Conservation (phyloP, 2,888 invertebrate species). For the Volucella inflata region DNA sequence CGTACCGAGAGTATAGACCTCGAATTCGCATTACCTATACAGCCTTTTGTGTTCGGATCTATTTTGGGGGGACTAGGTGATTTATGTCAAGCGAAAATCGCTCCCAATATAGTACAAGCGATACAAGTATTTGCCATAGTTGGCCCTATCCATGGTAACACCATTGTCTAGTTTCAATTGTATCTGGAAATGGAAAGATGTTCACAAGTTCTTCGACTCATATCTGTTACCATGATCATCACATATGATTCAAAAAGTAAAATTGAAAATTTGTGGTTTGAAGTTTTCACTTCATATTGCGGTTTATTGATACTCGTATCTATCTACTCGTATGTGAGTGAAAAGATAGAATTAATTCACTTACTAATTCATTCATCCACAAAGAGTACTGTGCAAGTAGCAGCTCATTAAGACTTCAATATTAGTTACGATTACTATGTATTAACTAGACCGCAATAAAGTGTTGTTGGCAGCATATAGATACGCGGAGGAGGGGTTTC, state of each 20-base stretch:
- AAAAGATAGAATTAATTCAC: constrained; percentile 56
- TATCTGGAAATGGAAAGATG: too few species aligned
- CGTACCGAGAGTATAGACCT: constrained; percentile 8
- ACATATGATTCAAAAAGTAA: constrained; percentile 46
- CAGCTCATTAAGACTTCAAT: constrained; percentile 46
- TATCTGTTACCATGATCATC: too few species aligned
- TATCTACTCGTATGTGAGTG: constrained; percentile 17
- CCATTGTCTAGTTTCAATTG: too few species aligned
- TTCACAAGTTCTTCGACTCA: too few species aligned
- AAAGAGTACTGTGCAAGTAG: constrained; percentile 21
- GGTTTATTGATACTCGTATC: constrained; percentile 14
- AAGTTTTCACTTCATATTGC: constrained; percentile 64
- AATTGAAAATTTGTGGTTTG: constrained; percentile 59
- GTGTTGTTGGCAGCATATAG: constrained; percentile 3
- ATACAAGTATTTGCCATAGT: too few species aligned
- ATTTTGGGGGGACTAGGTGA: constrained; percentile 9
- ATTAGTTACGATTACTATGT: constrained; percentile 35
- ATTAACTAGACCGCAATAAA: constrained; percentile 71
- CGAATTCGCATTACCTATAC: constrained; percentile 26
- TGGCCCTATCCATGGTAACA: too few species aligned
- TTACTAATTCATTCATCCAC: constrained; percentile 69
- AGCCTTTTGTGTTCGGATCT: neutral
- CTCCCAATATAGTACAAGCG: neutral
- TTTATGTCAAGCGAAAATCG: constrained; percentile 45
- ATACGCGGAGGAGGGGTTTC: constrained; percentile 2